Conservation (phyloP, 1,140 invertebrate species). For the Bilobella aurantiaca region DNA sequence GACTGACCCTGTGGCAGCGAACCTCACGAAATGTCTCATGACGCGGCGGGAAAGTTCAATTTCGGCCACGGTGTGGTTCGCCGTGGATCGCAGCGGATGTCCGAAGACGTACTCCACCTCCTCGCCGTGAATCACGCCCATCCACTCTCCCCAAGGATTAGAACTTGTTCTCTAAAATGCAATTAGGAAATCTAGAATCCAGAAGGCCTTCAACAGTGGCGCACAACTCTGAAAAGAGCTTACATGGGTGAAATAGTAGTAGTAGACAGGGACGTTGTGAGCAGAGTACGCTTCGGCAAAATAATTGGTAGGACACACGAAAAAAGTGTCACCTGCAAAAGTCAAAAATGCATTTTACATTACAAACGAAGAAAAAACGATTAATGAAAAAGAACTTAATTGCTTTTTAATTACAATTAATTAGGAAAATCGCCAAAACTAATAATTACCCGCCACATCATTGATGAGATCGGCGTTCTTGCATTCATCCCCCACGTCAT, state of each 20-base stretch:
- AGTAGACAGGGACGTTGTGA: slow-evolving; percentile 70
- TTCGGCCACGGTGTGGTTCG: slow-evolving; percentile 48
- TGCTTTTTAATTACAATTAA: too few species aligned
- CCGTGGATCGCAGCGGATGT: slow-evolving; percentile 71
- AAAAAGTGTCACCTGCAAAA: too few species aligned
- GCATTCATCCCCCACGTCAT: slow-evolving; percentile 64
- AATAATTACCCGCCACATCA: slow-evolving; percentile 80
- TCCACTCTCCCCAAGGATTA: slow-evolving; percentile 89
- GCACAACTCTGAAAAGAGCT: too few species aligned
- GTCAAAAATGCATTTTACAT: too few species aligned
- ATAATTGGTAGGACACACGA: slow-evolving; percentile 82
- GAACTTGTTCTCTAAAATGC: slow-evolving; percentile 62
- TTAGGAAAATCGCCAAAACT: too few species aligned
- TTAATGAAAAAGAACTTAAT: too few species aligned
- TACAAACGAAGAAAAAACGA: too few species aligned
- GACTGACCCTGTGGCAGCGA: slow-evolving; percentile 72
- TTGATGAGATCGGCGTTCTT: slow-evolving; percentile 74
- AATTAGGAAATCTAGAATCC: neutral
- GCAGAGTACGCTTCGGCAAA: slow-evolving; percentile 74
- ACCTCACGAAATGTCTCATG: slow-evolving; percentile 73
- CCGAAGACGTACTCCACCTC: slow-evolving; percentile 96
- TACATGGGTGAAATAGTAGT: slow-evolving; percentile 78
- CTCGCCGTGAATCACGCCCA: slow-evolving; percentile 93
- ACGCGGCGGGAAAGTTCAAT: slow-evolving; percentile 71
- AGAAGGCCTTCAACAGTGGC: too few species aligned